These are phyloP conservation scores for Indicator indicator DNA, from an alignment of 2,113 vertebrate genomes.

Conservation along the genomic window DNA sequence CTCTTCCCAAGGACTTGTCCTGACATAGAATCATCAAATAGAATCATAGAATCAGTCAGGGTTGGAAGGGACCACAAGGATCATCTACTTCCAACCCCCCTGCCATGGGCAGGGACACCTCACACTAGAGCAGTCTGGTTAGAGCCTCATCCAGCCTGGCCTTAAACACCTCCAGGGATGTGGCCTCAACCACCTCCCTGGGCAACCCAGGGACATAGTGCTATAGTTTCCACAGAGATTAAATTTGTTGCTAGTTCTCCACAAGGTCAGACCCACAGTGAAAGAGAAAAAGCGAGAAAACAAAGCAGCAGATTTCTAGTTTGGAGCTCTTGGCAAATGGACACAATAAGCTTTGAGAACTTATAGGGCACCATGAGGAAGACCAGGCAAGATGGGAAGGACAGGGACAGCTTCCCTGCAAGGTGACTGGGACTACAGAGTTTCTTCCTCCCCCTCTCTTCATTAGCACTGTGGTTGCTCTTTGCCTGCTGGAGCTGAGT, in stretches of 20 bases:
- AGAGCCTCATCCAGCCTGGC: too few relatives aligned
- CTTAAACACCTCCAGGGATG: too few relatives aligned
- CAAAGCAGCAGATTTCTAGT: not conserved
- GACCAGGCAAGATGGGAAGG: not conserved
- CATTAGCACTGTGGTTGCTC: not conserved
- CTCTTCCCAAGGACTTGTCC: not conserved
- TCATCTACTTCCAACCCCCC: too few relatives aligned
- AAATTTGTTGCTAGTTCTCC: not conserved
- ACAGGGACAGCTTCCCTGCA: not conserved
- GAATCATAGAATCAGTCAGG: too few relatives aligned
- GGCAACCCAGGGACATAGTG: too few relatives aligned
- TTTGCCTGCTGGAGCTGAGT: not conserved
- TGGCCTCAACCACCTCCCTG: too few relatives aligned
- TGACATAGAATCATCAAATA: too few relatives aligned
- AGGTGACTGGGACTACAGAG: fast-evolving
- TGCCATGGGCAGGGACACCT: too few relatives aligned
- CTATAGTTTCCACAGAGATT: not conserved
- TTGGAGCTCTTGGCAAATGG: not conserved
- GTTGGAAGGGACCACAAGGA: too few relatives aligned
- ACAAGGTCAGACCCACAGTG: not conserved
- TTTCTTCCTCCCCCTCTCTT: not conserved
- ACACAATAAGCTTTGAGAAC: not conserved
- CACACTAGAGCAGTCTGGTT: too few relatives aligned
- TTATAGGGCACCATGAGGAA: not conserved
- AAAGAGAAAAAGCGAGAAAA: not conserved